Percentiles rank a stretch among this genome's conserved stretches.
phyloP scores from a whole-genome alignment of 2,888 invertebrate genomes.

The Morpho helenor region DNA sequence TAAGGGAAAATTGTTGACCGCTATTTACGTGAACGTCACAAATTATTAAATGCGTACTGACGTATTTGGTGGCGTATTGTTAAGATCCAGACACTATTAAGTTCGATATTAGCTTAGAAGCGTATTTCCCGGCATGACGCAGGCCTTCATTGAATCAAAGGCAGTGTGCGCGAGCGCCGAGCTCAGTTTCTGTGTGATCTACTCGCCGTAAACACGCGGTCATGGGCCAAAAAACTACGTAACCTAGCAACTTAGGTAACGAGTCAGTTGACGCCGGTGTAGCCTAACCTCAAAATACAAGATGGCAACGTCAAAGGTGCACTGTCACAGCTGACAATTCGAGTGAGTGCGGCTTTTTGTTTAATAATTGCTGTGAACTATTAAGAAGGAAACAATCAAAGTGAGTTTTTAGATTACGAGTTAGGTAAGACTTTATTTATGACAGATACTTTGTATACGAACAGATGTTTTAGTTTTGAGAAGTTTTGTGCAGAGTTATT shows the following conservation, averaged over 20 bases:
- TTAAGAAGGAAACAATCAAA: conserved; percentile 40
- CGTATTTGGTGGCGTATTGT: conserved; percentile 44
- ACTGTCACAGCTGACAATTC: conserved; percentile 42
- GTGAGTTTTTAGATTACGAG: conserved; percentile 44
- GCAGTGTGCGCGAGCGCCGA: conserved; percentile 52
- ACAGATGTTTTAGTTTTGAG: no score
- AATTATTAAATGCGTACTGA: conserved; percentile 54
- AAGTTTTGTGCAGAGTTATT: no score
- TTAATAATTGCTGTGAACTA: conserved; percentile 53
- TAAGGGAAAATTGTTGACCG: conserved; percentile 7
- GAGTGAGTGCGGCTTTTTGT: conserved; percentile 68
- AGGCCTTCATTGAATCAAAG: conserved; percentile 66
- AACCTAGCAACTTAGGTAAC: conserved; percentile 25
- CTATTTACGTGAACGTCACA: conserved; percentile 42
- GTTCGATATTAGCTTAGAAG: conserved; percentile 56
- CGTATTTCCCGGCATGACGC: conserved; percentile 76
- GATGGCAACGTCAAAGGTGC: conserved; percentile 52
- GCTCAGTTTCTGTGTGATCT: conserved; percentile 75
- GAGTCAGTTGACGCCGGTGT: conserved; percentile 39
- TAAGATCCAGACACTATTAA: conserved; percentile 55
- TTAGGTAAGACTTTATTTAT: conserved; percentile 1
- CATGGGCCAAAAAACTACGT: conserved; percentile 46
- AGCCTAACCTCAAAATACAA: conserved; percentile 44
- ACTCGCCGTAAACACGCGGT: conserved; percentile 71
- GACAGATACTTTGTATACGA: no score